Conservation (phyloP, 1,140 invertebrate genomes). For the Helicoverpa zea region DNA sequence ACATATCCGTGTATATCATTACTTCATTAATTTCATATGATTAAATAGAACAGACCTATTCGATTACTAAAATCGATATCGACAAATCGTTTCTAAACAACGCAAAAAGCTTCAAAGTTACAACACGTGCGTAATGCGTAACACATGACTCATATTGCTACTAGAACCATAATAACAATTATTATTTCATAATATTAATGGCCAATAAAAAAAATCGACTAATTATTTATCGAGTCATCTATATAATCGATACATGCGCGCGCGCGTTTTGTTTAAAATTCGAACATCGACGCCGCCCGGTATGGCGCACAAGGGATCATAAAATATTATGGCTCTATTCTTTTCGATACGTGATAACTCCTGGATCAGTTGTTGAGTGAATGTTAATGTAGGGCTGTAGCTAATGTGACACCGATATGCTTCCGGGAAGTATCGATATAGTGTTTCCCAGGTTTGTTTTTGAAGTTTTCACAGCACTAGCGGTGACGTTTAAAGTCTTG, state of each 20-base stretch:
- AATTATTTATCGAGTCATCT: conserved; percentile 48
- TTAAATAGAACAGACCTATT: too few relatives aligned
- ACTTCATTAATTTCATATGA: not conserved
- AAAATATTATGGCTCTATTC: conserved; percentile 85
- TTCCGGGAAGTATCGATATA: conserved; percentile 79
- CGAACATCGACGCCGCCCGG: conserved; percentile 75
- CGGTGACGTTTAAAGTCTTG: not conserved
- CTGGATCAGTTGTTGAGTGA: conserved; percentile 77
- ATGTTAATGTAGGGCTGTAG: conserved; percentile 82
- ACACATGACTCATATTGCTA: not conserved
- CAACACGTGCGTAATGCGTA: conserved; percentile 1
- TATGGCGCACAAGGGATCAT: conserved; percentile 85
- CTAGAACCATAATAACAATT: conserved; percentile 22
- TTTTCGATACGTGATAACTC: conserved; percentile 84
- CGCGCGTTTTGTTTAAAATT: conserved; percentile 74
- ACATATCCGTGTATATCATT: not conserved
- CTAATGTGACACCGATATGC: conserved; percentile 73
- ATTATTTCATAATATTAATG: conserved; percentile 35
- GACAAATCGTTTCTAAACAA: not conserved
- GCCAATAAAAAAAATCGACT: conserved; percentile 47
- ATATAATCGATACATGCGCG: conserved; percentile 56
- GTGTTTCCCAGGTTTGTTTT: conserved; percentile 64
- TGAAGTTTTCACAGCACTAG: conserved; percentile 27
- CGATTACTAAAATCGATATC: too few relatives aligned
- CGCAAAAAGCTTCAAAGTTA: not conserved